phyloP scores from a whole-genome alignment of 2,888 invertebrate genomes.

The Ramazzottius varieornatus region DNA sequence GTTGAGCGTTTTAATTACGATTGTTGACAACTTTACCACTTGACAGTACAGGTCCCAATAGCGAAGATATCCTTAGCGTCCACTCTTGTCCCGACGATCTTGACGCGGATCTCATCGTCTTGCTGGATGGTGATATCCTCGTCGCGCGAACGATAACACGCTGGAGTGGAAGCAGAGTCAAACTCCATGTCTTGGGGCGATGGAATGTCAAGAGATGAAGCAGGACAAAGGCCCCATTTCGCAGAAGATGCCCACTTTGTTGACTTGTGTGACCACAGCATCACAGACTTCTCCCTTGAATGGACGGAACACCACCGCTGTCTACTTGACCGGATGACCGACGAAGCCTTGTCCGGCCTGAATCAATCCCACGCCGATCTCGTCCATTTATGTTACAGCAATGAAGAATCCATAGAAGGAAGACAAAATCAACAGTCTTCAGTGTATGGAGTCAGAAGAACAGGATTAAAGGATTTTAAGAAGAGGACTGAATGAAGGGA shows the following conservation, averaged over 20 bases:
- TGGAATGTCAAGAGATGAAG: conserved; percentile 87
- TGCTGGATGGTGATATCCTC: conserved; percentile 81
- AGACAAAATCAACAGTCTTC: too few relatives aligned
- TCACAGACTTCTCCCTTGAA: conserved; percentile 97
- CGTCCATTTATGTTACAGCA: conserved; percentile 97
- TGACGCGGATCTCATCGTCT: conserved; percentile 84
- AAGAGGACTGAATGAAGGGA: too few relatives aligned
- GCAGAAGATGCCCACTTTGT: conserved; percentile 86
- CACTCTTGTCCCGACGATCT: conserved; percentile 92
- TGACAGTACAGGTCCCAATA: conserved; percentile 82
- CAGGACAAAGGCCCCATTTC: conserved; percentile 95
- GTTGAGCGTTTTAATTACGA: too few relatives aligned
- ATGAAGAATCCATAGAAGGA: conserved; percentile 99
- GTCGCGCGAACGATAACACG: conserved; percentile 92
- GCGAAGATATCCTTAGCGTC: conserved; percentile 98
- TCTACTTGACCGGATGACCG: conserved; percentile 92
- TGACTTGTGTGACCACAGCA: conserved; percentile 88
- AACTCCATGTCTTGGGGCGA: conserved; percentile 98
- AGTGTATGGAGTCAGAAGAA: too few relatives aligned
- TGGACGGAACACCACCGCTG: conserved; percentile 93
- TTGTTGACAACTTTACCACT: too few relatives aligned
- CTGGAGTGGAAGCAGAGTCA: conserved; percentile 86
- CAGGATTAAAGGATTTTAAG: too few relatives aligned
- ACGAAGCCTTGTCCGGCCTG: conserved; percentile 96
- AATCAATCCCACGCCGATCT: conserved; percentile 86